Base-by-base conservation (phyloP, 2,113 vertebrate genomes). In the Amia ocellicauda region DNA sequence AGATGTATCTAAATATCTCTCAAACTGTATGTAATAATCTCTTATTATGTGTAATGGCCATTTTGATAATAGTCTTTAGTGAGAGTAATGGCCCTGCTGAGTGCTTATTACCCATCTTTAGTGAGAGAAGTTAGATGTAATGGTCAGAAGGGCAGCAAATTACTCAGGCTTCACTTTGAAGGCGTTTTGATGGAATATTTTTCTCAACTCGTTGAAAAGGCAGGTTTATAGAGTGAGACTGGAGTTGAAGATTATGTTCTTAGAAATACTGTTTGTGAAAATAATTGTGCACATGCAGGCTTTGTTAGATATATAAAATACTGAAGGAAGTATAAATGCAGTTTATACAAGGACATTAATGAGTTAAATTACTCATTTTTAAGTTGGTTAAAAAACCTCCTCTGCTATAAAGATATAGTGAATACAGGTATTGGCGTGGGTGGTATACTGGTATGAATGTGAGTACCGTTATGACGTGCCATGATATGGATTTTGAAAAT, bases 61-160 rank as follows among this genome's bases (percentile, higher is more conserved):
- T 85, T 91, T 88, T 89, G 87, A 91, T 91, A 92, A 91, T 88
- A 92, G 89, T 82, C 85, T 90, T 91, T 88, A 87, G 85, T 88
- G 90, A 83, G 88, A 81, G 81, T 89, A 88, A 90, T 89, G 83
- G 85, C 76, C 77, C 78, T 41, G 36, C 79, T 86, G 86, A 90
- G 90, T 78, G 79, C 83, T 90, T 89, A 91, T 90, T 92, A 89
- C 88, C 85, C 88, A 89, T 87, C 87, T 64, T 62, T 49, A 24
- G 52, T 41, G 51, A 50, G 51, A 23, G 60, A 71, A 66, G 65
- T 63, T 67, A 71, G 61, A 66, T 68, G 36, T 63, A 68, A 62
- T 41, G 51, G 62, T 60, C 50, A 47, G 17, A 59, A 63, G 57
- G 57, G 43, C 26, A 22, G 56, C 53, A 61, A 54, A 68, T 68